phyloP scores from a whole-genome alignment of 64 coral and sea anemone genomes.

The Platygyra sinensis region DNA sequence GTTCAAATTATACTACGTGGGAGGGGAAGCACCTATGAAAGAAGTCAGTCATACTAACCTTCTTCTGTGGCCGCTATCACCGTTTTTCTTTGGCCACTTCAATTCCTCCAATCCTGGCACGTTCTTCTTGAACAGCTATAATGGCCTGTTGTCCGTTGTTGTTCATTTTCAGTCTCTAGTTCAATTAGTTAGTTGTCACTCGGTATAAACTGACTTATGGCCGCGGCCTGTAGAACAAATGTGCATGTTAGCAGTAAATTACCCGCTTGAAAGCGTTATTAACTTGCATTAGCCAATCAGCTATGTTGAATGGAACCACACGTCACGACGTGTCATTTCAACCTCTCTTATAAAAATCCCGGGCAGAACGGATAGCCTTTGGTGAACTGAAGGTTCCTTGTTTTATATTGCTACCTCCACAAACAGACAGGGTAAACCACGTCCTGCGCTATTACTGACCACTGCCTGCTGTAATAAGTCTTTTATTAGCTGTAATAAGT shows the following conservation, averaged over 20 bases:
- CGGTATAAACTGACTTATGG: background rate
- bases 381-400: too few species aligned
- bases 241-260: too few species aligned
- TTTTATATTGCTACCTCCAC: too few species aligned
- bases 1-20: background rate
- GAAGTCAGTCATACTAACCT: background rate
- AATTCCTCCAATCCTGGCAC: conserved; percentile 1
- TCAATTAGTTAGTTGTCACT: background rate
- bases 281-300: background rate
- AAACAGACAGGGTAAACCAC: too few species aligned
- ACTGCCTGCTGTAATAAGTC: too few species aligned
- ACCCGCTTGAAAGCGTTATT: background rate
- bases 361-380: too few species aligned
- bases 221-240: too few species aligned
- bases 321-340: too few species aligned
- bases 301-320: too few species aligned
- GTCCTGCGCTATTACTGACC: too few species aligned
- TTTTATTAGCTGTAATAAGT: too few species aligned
- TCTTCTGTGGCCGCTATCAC: conserved; percentile 28
- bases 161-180: background rate
- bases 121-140: conserved; percentile 11
- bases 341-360: too few species aligned
- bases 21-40: background rate
- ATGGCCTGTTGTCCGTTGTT: background rate
- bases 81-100: conserved; percentile 35